Evolutionary conservation across 2,113 vertebrate genomes (phyloP), one percentile per base, ranked within the genome.

Genomic region (Spheniscus mendiculus): DNA sequence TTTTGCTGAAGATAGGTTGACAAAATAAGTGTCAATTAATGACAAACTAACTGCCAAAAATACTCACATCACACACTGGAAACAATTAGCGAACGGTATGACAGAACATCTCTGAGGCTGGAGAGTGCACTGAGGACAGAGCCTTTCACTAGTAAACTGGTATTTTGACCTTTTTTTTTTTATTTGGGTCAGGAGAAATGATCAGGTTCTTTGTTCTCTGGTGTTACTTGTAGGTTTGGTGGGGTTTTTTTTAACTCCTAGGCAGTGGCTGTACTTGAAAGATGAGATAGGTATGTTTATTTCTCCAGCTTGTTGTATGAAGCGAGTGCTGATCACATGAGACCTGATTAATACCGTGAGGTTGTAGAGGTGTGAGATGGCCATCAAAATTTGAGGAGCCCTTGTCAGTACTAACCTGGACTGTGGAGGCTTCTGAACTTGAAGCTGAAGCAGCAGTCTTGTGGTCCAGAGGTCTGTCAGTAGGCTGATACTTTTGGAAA

Each of bases 1-100:
- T 97, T 95, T 97, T 93, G 87, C 87, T 93, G 83, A 94, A 97
- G 95, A 97, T 89, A 90, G 87, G 94, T 87, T 97, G 97, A 98
- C 96, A 97, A 97, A 97, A 94, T 95, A 97, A 79, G 89, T 92
- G 88, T 96, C 96, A 97, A 88, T 93, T 97, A 88, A 96, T 95
- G 93, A 94, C 93, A 96, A 94, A 94, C 72, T 71, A 73, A 78
- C 87, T 96, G 94, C 94, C 69, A 69, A 87, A 95, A 96, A 97
- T 81, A 93, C 56, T 94, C 87, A 79, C 62, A 76, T 94, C 86
- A 74, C 86, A 83, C 15, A 20, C 42, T 95, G 92, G 90, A 96
- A 97, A 87, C 83, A 93, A 81, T 77, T 92, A 90, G 81, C 11
- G 19, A 95, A 82, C 3, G 12, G 23, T 44, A 52, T 56, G 72